Base-by-base conservation (phyloP, 2,113 vertebrate genomes). In the Thymallus thymallus region DNA sequence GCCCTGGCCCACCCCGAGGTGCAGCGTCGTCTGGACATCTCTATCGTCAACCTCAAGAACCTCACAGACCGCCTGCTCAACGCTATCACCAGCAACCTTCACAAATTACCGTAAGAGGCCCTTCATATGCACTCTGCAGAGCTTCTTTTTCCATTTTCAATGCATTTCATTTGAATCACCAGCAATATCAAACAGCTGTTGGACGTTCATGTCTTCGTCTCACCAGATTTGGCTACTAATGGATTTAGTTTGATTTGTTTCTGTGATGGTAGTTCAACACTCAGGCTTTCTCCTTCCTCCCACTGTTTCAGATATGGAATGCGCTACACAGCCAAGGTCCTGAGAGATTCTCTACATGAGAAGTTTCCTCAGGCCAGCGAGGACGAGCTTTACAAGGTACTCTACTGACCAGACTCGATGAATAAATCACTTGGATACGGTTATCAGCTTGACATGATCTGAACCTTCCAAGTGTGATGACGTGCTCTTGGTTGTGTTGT, bases 1-100 rank as follows among this genome's bases (percentile, higher is more conserved):
- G 97, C 96, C 32, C 90, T 99, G 82, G 90, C 92, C 77, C 93
- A 98, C 77, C 90, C 95, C 0, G 97, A 99, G 83, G 95, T 99
- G 24, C 96, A 94, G 72, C 89, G 94, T 56, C 85, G 92, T 0
- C 65, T 98, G 13, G 95, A 96, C 76, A 89, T 95, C 60, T 93
- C 95, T n/a, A 78, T 96, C 68, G 79, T 89, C 20, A 95, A 90
- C 82, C 95, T 99, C 73, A 95, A 96, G 3, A 16, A 76, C 0
- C 24, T 95, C 73, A 96, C 96, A 0, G 95, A 98, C 35, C 90
- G 94, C 35, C 94, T 99, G 0, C 87, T 98, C 10, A 87, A 87
- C 12, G 95, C 96, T 86, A 98, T 99, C 87, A 93, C 88, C 69
- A 91, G 94, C 48, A 96, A 92, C 3, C 93, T 96, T 3, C 91